Evolutionary conservation across 1,140 invertebrate species (phyloP), one percentile per base, ranked within the genome.

Genomic region (Apis laboriosa): DNA sequence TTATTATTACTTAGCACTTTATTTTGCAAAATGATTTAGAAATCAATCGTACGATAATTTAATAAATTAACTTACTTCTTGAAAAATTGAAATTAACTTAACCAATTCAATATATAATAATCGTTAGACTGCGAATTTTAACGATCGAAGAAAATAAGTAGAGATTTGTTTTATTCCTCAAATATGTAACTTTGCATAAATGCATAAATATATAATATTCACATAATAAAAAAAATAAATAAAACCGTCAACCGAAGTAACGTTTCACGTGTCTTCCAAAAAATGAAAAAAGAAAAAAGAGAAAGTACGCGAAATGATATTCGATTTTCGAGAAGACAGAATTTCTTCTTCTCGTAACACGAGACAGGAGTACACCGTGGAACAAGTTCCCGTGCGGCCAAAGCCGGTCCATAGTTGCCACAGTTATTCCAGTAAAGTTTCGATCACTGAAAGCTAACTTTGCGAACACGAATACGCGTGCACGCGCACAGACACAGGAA

Each of bases 371-470:
- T 28, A 17, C 28, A 12, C 28, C 4, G 34, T 21, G 53, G 17
- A 82, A 77, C 80, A 82, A 82, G 64, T 75, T 77, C 17, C 60
- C 34, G 4, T 19, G 21, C 43, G 63, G 34, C 24, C 55, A 51
- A 84, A 84, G 77, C 77, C 66, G 68, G 9, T 49, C 61, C 72
- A 60, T 74, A 74, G 56, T 60, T 74, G 34, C 70, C 43, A 53
- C 80, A 84, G 77, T 84, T 84, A 84, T 84, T 61, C 53, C n/a
- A 34, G 49, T 9, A 80, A 84, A 84, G 82, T 84, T 84, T 84
- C 82, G 77, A 84, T 84, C 82, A 84, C 61, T 66, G 58, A 43
- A 9, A 67, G 77, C 60, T 83, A 79, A 83, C 77, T 84, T 84
- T 74, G 43, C 34, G n/a, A 28, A 12, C 63, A 43, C 67, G n/a